Base-by-base conservation (phyloP, 2,797 vertebrate genomes). In the Leptodactylus fallax region DNA sequence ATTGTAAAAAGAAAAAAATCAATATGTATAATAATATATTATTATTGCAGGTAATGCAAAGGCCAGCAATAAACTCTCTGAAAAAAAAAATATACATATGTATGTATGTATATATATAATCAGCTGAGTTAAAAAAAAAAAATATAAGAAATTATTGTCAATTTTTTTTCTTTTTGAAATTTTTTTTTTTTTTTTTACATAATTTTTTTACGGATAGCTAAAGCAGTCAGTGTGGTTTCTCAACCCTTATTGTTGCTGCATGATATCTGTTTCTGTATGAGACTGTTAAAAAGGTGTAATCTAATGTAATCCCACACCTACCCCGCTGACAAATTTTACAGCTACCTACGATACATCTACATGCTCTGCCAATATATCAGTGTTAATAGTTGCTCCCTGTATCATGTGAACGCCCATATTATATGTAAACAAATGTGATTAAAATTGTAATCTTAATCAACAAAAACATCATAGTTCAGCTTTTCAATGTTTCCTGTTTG, bases 341-440 rank as follows among this genome's bases (percentile, higher is more conserved):
- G 89, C 95, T 95, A 96, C 95, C 96, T 96, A 95, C 72, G 77
- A 85, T 51, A 60, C 95, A 95, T 96, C 96, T 94, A 93, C 72
- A 85, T 93, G 96, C 97, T 97, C 94, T 96, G 96, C 96, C 96
- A 96, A 96, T 95, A 95, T 97, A 96, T 97, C 96, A 96, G 95
- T 97, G 97, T 98, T 97, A 97, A 96, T 97, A 97, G 95, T 95
- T 96, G 96, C 96, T 95, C 95, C 95, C 95, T 96, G 96, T 97
- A 96, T 96, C 97, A 97, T 97, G 96, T 97, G 96, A 97, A 96
- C 95, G 96, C 97, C 97, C 96, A 95, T 97, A 96, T 95, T 96
- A 95, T 97, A 96, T 98, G 97, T 99, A 95, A 95, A 96, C 95
- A 98, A 96, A 98, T 99, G 98, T 99, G 98, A 99, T 98, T 95